These are phyloP conservation scores for Orcinus orca DNA, from an alignment of 2,113 vertebrate genomes.

Conservation along the genomic window DNA sequence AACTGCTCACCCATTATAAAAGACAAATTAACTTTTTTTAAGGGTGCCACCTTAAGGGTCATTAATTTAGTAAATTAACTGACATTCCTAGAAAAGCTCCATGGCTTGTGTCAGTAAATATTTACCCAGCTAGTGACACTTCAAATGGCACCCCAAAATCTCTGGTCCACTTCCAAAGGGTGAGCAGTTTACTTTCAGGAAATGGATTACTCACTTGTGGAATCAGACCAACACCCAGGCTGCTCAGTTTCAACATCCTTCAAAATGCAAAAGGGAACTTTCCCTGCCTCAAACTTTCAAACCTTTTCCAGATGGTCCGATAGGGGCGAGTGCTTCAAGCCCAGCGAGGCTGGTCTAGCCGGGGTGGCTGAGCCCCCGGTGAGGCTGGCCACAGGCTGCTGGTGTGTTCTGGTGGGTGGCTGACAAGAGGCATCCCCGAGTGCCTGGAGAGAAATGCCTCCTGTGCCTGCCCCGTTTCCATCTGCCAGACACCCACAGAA, in stretches of 20 bases:
- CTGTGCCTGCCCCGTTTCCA: not conserved
- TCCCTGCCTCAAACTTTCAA: not conserved
- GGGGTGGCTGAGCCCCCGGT: not conserved
- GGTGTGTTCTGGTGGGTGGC: rapidly evolving
- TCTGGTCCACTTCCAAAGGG: slow-evolving; percentile 35
- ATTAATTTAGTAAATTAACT: slow-evolving; percentile 45
- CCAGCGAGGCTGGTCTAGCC: not conserved
- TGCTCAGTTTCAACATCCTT: slow-evolving; percentile 53
- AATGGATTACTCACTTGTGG: slow-evolving; percentile 60
- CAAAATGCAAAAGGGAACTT: slow-evolving; percentile 48
- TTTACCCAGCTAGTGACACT: slow-evolving; percentile 29
- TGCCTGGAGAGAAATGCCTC: not conserved
- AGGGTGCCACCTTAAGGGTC: not conserved
- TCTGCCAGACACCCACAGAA: not conserved
- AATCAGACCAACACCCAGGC: slow-evolving; percentile 58
- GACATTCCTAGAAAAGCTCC: slow-evolving; percentile 56
- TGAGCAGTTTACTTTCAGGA: slow-evolving; percentile 61
- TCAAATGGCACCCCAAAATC: slow-evolving; percentile 31
- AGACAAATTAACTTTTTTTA: not conserved
- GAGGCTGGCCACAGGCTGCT: not conserved
- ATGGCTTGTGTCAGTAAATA: slow-evolving; percentile 27
- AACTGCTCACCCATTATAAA: not conserved
- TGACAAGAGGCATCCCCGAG: rapidly evolving
- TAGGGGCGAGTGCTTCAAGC: not conserved
- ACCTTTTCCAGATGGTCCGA: slow-evolving; percentile 50